Evolutionary conservation across 2,113 vertebrate species (phyloP).

Genomic region (Sciurus niger): DNA sequence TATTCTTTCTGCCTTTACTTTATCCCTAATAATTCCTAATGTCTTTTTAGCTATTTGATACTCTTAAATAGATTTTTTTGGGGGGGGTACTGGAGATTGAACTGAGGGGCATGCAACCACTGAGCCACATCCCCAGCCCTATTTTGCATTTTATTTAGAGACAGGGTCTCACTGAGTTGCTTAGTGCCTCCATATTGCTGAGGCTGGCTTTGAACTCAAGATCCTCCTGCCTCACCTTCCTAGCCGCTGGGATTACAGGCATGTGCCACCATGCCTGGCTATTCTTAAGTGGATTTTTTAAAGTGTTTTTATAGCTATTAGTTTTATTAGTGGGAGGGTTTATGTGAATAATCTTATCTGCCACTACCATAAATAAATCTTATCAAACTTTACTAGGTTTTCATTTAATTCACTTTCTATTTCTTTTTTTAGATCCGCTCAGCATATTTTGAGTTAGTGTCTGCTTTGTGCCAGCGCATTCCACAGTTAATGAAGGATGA

Average conservation of each 20-base stretch:
- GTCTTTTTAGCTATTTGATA: constrained; percentile 14
- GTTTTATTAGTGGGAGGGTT: neutral
- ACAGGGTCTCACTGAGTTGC: too few relatives aligned
- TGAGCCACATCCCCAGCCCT: too few relatives aligned
- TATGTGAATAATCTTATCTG: neutral
- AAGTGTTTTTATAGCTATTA: neutral
- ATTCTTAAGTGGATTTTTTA: neutral
- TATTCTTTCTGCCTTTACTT: constrained; percentile 45
- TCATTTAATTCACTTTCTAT: constrained; percentile 40
- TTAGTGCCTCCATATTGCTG: too few relatives aligned
- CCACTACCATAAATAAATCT: neutral
- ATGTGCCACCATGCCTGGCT: neutral
- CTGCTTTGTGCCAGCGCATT: constrained; percentile 92
- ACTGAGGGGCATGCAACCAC: too few relatives aligned
- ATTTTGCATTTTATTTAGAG: too few relatives aligned
- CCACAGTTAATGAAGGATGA: constrained; percentile 92
- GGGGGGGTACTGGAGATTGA: too few relatives aligned
- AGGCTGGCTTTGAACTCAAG: too few relatives aligned
- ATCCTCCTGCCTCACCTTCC: too few relatives aligned
- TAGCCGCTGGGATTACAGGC: too few relatives aligned
- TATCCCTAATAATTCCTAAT: constrained; percentile 31
- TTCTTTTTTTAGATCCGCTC: constrained; percentile 92
- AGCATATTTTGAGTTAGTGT: constrained; percentile 95
- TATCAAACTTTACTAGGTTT: neutral
- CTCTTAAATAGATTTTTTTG: neutral